Base-by-base conservation (phyloP, 1,140 invertebrate species). In the Ceratosolen fusciceps region DNA sequence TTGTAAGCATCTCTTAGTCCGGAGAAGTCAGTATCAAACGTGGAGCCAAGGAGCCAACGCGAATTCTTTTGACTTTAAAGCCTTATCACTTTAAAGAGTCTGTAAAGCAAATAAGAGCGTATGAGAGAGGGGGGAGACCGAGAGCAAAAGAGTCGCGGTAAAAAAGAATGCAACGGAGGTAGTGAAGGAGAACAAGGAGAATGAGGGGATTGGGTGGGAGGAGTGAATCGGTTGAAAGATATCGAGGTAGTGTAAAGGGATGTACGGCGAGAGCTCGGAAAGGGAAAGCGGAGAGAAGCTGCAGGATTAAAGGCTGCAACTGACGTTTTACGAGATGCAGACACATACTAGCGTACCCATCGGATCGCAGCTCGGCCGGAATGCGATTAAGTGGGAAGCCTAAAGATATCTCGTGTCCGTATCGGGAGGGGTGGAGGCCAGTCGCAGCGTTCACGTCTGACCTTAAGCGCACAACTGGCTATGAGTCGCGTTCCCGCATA, bases 401-500 rank as follows among this genome's bases (percentile, higher is more conserved):
- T 84, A 84, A 85, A 87, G 83, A 84, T 87, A 86, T 85, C 84
- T 83, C 81, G 76, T 79, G 82, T 70, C 80, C 49, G 80, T 81
- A 71, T 79, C 68, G 12, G n/a, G 14, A 9, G 10, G 54, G 54
- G 54, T 0, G 79, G 80, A 79, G 83, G 80, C 81, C 83, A 37
- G 12, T 80, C 84, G 84, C 84, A 84, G 86, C 85, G 82, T 83
- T 87, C 86, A 81, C 72, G 65, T 85, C 84, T 86, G 86, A 88
- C 87, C 87, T 88, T 86, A 88, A 87, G 82, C 85, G 85, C 84
- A 84, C 87, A 88, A 88, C 87, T 88, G 87, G 86, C 83, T 9
- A 49, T 84, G 85, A 86, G 84, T 87, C 83, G 87, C 85, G 84
- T 86, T 87, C 85, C 84, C 86, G 88, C 88, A 89, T 89, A 89